A percentile compares a stretch with the other conserved stretches of the same genome.
Conservation (phyloP, 1,140 invertebrate species). For the Andricus grossulariae region DNA sequence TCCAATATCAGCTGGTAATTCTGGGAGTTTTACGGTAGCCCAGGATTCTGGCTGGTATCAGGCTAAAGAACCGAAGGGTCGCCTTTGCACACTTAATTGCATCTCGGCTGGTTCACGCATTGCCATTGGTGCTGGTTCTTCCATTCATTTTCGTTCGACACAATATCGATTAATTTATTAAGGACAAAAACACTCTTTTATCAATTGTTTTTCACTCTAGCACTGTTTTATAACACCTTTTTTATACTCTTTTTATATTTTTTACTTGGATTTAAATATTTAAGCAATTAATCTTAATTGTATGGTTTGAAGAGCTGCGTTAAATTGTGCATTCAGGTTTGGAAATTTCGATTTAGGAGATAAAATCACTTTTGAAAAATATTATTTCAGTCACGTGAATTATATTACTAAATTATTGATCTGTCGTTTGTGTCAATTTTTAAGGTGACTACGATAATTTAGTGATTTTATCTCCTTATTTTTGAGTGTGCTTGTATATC, state of each 20-base stretch:
- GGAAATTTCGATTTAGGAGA: constrained; percentile 6
- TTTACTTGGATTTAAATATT: constrained; percentile 14
- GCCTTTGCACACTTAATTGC: constrained; percentile 72
- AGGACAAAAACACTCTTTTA: constrained; percentile 5
- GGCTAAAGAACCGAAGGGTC: constrained; percentile 75
- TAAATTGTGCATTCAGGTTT: neutral
- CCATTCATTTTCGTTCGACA: constrained; percentile 47
- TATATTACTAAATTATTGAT: too few relatives aligned
- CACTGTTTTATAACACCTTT: constrained; percentile 29
- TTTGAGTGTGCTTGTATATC: constrained; percentile 4
- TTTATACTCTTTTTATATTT: constrained; percentile 34
- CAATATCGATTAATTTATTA: neutral
- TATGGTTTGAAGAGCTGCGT: neutral
- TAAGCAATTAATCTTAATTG: neutral
- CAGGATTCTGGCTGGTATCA: constrained; percentile 92
- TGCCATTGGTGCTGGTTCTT: constrained; percentile 69
- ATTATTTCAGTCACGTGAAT: neutral
- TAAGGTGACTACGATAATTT: neutral
- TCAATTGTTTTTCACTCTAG: neutral
- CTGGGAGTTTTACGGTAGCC: constrained; percentile 83
- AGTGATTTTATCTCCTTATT: neutral
- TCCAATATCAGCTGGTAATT: constrained; percentile 99
- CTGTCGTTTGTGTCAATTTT: too few relatives aligned
- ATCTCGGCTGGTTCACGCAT: constrained; percentile 68
- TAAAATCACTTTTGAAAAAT: constrained; percentile 2